These are phyloP conservation scores for Formica aserva DNA, from an alignment of 2,888 invertebrate genomes.

Conservation along the genomic window DNA sequence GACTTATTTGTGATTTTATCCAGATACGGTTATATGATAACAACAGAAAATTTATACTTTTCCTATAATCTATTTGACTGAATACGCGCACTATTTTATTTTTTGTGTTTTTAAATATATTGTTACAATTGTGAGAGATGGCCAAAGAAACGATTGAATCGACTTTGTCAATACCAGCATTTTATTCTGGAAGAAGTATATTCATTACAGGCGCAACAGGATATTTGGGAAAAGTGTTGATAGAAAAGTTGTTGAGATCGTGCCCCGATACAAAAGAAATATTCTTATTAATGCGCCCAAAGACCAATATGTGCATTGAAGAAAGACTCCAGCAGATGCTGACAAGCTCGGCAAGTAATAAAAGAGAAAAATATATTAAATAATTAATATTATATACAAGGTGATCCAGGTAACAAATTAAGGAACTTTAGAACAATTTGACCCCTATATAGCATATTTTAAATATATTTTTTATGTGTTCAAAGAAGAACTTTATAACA, in stretches of 20 bases:
- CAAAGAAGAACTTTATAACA: background rate
- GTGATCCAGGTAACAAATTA: conserved; percentile 77
- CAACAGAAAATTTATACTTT: background rate
- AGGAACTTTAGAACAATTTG: background rate
- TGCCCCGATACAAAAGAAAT: conserved; percentile 91
- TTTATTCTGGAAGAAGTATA: conserved; percentile 90
- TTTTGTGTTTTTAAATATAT: background rate
- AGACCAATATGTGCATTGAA: conserved; percentile 88
- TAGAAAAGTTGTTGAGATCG: conserved; percentile 95
- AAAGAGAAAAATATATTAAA: background rate
- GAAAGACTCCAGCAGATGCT: conserved; percentile 89
- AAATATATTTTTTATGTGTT: background rate
- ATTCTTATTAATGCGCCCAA: conserved; percentile 92
- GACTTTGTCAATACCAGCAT: conserved; percentile 81
- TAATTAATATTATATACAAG: conserved; percentile 75
- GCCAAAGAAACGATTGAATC: background rate
- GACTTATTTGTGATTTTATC: background rate
- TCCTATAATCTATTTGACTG: background rate
- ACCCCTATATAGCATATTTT: background rate
- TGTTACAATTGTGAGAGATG: background rate
- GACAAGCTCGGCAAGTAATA: conserved; percentile 76
- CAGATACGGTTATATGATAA: background rate
- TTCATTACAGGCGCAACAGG: conserved; percentile 95
- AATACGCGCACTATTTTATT: background rate
- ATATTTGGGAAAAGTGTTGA: conserved; percentile 95